phyloP scores from a whole-genome alignment of 2,888 invertebrate species.

The Napeogenes sylphis region DNA sequence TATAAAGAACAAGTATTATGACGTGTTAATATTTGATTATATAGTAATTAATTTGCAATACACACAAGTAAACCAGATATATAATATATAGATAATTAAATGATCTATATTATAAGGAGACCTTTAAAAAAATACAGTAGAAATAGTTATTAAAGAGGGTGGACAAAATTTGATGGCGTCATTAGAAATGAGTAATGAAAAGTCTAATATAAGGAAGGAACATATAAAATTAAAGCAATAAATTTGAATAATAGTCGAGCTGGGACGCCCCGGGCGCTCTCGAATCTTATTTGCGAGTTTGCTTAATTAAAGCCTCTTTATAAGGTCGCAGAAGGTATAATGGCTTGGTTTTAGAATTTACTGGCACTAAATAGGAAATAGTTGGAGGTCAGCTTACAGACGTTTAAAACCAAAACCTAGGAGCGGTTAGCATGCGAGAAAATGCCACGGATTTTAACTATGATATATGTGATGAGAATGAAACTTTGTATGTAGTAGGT shows the following conservation, averaged over 20 bases:
- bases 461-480: background rate
- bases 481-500: background rate
- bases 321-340: conserved; percentile 32
- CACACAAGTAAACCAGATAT: no score
- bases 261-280: conserved; percentile 29
- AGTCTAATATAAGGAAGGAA: conserved; percentile 50
- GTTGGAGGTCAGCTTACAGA: conserved; percentile 23
- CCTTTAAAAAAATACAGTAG: background rate
- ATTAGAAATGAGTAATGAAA: conserved; percentile 56
- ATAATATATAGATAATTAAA: no score
- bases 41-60: no score
- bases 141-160: conserved; percentile 26
- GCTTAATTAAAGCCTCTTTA: conserved; percentile 40
- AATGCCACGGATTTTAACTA: background rate
- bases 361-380: conserved; percentile 29
- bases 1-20: no score
- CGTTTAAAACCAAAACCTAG: conserved; percentile 18
- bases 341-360: conserved; percentile 26
- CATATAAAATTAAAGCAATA: conserved; percentile 64
- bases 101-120: background rate
- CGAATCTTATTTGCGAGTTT: conserved; percentile 42
- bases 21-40: no score
- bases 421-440: conserved; percentile 11
- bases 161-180: conserved; percentile 42
- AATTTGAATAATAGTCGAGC: conserved; percentile 52